A percentile compares a stretch with the other conserved stretches of the same genome.
Evolutionary conservation across 2,113 vertebrate genomes (phyloP).

Genomic region (Rhabdornis inornatus): DNA sequence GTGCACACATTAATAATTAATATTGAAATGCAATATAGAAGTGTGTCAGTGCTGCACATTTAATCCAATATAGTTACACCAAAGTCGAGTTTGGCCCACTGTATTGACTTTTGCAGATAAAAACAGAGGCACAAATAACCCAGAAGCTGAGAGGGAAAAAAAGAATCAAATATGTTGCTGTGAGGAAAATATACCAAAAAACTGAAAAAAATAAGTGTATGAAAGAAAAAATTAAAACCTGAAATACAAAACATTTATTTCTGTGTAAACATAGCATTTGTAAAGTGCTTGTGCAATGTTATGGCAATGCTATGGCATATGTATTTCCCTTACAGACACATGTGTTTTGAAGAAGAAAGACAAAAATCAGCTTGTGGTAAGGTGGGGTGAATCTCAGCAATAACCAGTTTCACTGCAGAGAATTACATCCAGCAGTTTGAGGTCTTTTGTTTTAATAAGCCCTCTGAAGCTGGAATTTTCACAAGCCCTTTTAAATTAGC

Average conservation of each 20-base stretch:
- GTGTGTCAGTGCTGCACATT: background rate
- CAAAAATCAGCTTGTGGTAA: background rate
- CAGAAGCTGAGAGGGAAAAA: background rate
- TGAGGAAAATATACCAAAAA: background rate
- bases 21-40: background rate
- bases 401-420: background rate
- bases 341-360: background rate
- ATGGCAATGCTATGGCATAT: background rate
- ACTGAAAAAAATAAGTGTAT: background rate
- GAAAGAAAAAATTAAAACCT: background rate
- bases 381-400: background rate
- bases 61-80: background rate
- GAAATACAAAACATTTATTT: background rate
- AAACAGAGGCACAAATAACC: background rate
- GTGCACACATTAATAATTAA: slow-evolving; percentile 41
- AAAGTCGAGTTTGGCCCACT: background rate
- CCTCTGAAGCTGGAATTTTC: background rate
- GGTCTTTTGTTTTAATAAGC: background rate
- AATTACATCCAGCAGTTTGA: background rate
- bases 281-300: accelerated
- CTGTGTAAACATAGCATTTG: background rate
- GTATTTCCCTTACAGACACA: background rate
- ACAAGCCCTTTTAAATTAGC: background rate
- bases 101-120: background rate
- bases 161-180: background rate